Base-by-base conservation (phyloP, 2,888 invertebrate species). In the Macrophya alboannulata region DNA sequence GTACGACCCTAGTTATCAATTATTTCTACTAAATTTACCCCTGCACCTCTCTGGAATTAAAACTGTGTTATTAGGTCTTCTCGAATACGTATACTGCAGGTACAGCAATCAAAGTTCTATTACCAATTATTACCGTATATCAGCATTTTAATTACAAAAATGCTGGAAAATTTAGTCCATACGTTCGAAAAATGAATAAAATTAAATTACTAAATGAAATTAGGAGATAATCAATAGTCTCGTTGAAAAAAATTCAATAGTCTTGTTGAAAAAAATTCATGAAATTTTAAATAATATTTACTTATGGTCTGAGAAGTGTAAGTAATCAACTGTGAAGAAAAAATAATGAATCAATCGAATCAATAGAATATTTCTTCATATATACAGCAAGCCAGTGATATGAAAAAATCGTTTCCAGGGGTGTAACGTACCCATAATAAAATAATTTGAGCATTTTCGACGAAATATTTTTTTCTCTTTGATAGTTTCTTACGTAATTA, bases 111-210 rank as follows among this genome's bases (percentile, higher is more conserved):
- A 8, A 40, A 21, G 9, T 0, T 71, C 71, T 37, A 37, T 71
- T 40, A 37, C 40, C n/a, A 4, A 40, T 9, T 71, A 40, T 9
- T 71, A 71, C 40, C 62, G 2, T 62, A 62, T 62, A 62, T 62
- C n/a, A 62, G 62, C 62, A 62, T 62, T 17, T 62, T 15, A n/a
- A 62, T 62, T 21, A 62, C 62, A 9, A n/a, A 62, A 62, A 62
- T 8, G 21, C 62, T 31, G 31, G 1, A 31, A n/a, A 4, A 62
- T n/a, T 10, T 62, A 62, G 62, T 62, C 17, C 62, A 62, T 17
- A n/a, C n/a, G 48, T 48, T 48, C 48, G 4, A 31, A 9, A 1
- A 48, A 9, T 48, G 4, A 10, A 1, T 1, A 31, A 31, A 31
- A 31, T 2, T 31, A 31, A 31, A 31, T 31, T 3, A 31, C 31